Evolutionary conservation across 2,797 vertebrate genomes (phyloP), one percentile per base, ranked within the genome.

Genomic region (Craterocephalus amniculus): DNA sequence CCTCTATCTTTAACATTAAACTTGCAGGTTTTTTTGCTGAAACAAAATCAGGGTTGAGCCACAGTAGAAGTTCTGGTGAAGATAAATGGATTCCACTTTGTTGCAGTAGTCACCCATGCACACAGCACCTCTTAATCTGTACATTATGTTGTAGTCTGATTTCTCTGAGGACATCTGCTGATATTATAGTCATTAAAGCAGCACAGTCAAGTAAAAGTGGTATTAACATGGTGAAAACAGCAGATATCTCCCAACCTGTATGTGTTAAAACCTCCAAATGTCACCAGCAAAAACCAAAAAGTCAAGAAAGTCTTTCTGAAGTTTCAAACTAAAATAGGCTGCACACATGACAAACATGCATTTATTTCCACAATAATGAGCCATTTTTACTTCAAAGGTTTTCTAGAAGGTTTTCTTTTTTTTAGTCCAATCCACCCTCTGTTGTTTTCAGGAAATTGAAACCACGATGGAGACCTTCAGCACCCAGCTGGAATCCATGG

Each of bases 371-470:
- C 45, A n/a, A n/a, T n/a, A n/a, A 48, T 40, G 31, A 35, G 6
- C 34, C 18, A 24, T 24, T 3, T 56, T 60, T 31, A n/a, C 54
- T 45, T 13, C 20, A 38, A 10, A 27, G 5, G 20, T 54, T n/a
- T 48, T 24, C 3, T 22, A 5, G 22, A 38, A 0, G n/a, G n/a
- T n/a, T n/a, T n/a, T n/a, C 1, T 11, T 4, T 45, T 73, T 26
- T 62, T 52, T 48, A 58, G 70, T 9, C 2, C 0, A 1, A 1
- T n/a, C 3, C 0, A 38, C 20, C 52, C 22, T 73, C 20, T 67
- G 31, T 58, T 60, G 38, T 16, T 4, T 81, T 55, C 32, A 92
- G 92, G 78, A 82, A 58, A 67, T 52, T 6, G 58, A 70, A 31
- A 83, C 65, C 57, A 2, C 45, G 13, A 57, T 16, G 31, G 83